phyloP scores from a whole-genome alignment of 1,140 invertebrate species.

The Dendrolimus kikuchii region DNA sequence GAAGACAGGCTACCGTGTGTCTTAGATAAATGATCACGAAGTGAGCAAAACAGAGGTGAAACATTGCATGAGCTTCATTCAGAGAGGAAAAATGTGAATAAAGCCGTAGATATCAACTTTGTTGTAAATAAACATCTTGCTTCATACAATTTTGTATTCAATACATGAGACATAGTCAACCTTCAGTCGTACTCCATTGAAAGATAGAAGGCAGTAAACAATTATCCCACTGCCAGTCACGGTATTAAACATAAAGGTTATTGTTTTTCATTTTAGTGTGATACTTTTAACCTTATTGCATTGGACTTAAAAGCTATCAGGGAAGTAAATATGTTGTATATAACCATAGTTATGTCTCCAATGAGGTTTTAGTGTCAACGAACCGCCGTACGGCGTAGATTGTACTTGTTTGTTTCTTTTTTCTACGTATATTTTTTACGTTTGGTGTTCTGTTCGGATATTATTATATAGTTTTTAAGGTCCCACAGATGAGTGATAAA shows the following conservation, averaged over 20 bases:
- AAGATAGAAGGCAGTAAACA: not conserved
- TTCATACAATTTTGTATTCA: too few relatives aligned
- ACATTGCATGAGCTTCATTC: too few relatives aligned
- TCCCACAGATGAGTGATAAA: too few relatives aligned
- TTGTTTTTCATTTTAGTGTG: slow-evolving; percentile 4
- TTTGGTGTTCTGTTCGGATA: not conserved
- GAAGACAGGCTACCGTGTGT: too few relatives aligned
- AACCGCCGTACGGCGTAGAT: slow-evolving; percentile 10
- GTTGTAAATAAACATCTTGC: too few relatives aligned
- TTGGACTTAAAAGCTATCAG: not conserved
- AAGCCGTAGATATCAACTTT: too few relatives aligned
- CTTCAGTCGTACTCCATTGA: not conserved
- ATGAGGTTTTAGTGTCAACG: slow-evolving; percentile 28
- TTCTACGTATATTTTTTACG: not conserved
- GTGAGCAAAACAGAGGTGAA: too few relatives aligned
- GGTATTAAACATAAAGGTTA: slow-evolving; percentile 13
- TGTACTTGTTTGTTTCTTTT: slow-evolving; percentile 10
- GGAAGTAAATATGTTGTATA: not conserved
- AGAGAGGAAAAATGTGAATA: too few relatives aligned
- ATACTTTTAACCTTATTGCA: slow-evolving; percentile 8
- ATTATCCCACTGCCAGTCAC: slow-evolving; percentile 8
- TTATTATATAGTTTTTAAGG: too few relatives aligned
- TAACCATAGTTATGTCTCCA: slow-evolving; percentile 8
- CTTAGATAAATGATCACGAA: too few relatives aligned
- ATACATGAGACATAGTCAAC: too few relatives aligned